phyloP scores from a whole-genome alignment of 2,113 vertebrate genomes.

The Rallus limicola region DNA sequence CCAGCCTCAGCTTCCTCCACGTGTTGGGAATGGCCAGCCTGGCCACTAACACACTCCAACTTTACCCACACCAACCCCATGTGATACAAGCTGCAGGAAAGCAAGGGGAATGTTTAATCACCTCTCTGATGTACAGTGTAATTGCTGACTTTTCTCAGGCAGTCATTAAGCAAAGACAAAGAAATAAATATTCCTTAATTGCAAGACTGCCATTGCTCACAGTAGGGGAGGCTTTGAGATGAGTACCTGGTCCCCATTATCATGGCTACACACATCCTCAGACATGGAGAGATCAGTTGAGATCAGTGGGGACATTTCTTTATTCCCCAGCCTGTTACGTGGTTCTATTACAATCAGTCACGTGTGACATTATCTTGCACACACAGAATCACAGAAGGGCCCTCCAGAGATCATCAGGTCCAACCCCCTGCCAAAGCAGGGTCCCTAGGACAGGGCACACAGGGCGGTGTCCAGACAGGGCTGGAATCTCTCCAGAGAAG shows the following conservation, averaged over 20 bases:
- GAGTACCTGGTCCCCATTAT: constrained; percentile 24
- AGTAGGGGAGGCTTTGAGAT: constrained; percentile 34
- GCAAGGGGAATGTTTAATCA: constrained; percentile 68
- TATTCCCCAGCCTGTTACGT: background rate
- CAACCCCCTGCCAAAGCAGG: no score
- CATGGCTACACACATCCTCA: background rate
- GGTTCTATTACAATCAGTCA: background rate
- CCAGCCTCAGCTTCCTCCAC: constrained; percentile 59
- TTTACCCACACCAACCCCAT: constrained; percentile 62
- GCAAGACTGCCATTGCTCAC: constrained; percentile 43
- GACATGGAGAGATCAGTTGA: background rate
- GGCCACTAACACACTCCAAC: constrained; percentile 65
- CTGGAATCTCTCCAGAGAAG: no score
- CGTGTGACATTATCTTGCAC: background rate
- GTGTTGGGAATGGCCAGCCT: constrained; percentile 58
- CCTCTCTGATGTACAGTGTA: constrained; percentile 62
- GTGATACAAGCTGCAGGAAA: constrained; percentile 65
- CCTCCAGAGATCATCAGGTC: no score
- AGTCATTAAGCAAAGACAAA: constrained; percentile 71
- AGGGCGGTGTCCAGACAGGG: no score
- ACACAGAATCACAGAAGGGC: no score
- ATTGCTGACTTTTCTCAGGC: constrained; percentile 72
- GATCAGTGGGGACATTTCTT: background rate
- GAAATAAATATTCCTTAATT: constrained; percentile 68
- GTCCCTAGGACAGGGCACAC: no score